Base-by-base conservation (phyloP, 2,888 invertebrate genomes). In the Papilio gigon region DNA sequence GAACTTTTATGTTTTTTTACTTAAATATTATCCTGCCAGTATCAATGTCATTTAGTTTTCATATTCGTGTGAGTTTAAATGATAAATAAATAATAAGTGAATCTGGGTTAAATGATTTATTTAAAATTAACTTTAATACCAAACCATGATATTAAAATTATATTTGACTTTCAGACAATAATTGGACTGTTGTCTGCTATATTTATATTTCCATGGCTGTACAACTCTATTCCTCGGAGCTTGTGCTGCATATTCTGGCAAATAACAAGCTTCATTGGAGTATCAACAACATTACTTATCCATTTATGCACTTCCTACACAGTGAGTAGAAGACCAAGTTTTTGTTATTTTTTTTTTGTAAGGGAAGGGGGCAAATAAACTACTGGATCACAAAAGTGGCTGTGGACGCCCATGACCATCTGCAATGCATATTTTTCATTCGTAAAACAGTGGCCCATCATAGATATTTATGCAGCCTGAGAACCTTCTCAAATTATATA, bases 211-310 rank as follows among this genome's bases (percentile, higher is more conserved):
- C 93, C 95, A 74, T 85, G 95, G 78, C 77, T 95, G 66, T 96
- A 96, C 86, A 93, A 94, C 80, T 95, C 95, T 66, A 95, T 96
- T 22, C 97, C 97, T 5, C 92, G 92, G 70, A 88, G 94, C 71
- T 84, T 95, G 44, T 90, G 93, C 30, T 93, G 93, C 67, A 80
- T 95, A 20, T 86, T 94, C 75, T 94, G 94, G 93, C 93, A 93
- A 71, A 76, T 92, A 35, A 85, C 87, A 71, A 85, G 84, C 66
- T 86, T 93, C 67, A 81, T 93, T 60, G 87, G 88, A 71, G 82
- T 85, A 56, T 86, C 92, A n/a, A 89, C 93, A 8, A 88, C 88
- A 30, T 84, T 93, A 60, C 87, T 93, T 35, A 92, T 94, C 68
- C 86, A 84, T 70, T 83, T 92, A 5, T 93, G 93, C 80, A 93